Conservation (phyloP, 1,140 invertebrate genomes). For the Drosophila guanche region DNA sequence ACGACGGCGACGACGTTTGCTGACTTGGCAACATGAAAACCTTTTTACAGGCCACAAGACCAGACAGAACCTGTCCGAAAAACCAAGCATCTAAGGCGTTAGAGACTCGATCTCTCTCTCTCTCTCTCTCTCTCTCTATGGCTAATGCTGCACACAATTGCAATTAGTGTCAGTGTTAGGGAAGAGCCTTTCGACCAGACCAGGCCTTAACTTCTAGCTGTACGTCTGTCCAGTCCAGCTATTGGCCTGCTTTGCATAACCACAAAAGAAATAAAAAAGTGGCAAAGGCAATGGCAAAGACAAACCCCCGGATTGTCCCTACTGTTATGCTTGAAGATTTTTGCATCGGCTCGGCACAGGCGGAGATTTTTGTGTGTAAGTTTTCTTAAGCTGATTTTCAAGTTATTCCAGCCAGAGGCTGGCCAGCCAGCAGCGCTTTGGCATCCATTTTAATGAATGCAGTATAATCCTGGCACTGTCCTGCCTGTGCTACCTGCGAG, state of each 20-base stretch:
- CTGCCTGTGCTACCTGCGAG: constrained; percentile 40
- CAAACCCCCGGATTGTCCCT: constrained; percentile 16
- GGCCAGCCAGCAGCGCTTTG: constrained; percentile 9
- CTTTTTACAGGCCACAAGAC: constrained; percentile 54
- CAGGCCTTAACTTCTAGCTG: not conserved
- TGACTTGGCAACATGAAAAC: constrained; percentile 63
- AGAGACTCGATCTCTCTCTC: not conserved
- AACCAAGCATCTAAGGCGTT: too few relatives aligned
- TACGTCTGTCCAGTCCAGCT: constrained; percentile 26
- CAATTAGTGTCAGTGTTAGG: constrained; percentile 77
- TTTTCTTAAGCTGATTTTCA: constrained; percentile 75
- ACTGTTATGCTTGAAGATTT: constrained; percentile 50
- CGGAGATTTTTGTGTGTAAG: constrained; percentile 36
- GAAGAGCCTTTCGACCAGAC: constrained; percentile 34
- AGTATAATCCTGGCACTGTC: constrained; percentile 35
- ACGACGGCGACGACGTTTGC: constrained; percentile 36
- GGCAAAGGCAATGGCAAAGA: constrained; percentile 26
- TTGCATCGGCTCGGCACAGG: not conserved
- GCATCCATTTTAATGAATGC: constrained; percentile 64
- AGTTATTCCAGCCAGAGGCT: constrained; percentile 38
- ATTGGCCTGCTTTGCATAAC: constrained; percentile 67
- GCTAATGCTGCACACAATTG: constrained; percentile 79
- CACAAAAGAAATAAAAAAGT: constrained; percentile 63
- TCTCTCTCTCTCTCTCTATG: constrained; percentile 11
- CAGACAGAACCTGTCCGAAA: constrained; percentile 1